Conservation (phyloP, 2,888 invertebrate species). For the Mantis religiosa region DNA sequence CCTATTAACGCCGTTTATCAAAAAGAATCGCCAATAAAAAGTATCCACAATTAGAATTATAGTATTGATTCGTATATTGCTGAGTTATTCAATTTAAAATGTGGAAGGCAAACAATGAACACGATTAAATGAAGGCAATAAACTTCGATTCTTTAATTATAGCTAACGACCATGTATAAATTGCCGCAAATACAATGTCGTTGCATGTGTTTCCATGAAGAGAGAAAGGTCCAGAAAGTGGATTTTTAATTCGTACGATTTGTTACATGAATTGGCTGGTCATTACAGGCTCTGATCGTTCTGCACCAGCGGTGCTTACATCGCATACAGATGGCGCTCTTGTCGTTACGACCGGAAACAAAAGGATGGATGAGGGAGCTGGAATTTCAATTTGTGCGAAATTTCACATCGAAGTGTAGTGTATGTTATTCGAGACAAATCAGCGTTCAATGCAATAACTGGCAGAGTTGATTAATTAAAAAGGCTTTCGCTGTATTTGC, state of each 20-base stretch:
- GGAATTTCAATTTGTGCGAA: not conserved
- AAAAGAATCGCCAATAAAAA: not conserved
- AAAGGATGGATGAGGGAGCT: not conserved
- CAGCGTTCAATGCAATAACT: not conserved
- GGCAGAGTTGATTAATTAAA: not conserved
- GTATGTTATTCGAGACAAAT: not conserved
- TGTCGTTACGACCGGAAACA: not conserved
- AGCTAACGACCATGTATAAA: not conserved
- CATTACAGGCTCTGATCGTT: not conserved
- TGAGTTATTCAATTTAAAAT: not conserved
- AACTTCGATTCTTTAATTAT: not conserved
- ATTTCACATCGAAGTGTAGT: not conserved
- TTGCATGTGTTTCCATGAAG: not conserved
- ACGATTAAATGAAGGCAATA: not conserved
- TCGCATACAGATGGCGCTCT: not conserved
- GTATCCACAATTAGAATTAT: not conserved
- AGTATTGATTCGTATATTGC: not conserved
- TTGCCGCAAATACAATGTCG: not conserved
- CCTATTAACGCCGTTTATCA: not conserved
- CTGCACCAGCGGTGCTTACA: not conserved
- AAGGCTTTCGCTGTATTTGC: no score
- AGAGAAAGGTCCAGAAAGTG: not conserved
- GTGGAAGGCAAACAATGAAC: not conserved
- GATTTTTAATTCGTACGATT: not conserved
- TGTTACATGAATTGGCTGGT: not conserved